Evolutionary conservation across 2,113 vertebrate species (phyloP).

Genomic region (Fregetta grallaria): DNA sequence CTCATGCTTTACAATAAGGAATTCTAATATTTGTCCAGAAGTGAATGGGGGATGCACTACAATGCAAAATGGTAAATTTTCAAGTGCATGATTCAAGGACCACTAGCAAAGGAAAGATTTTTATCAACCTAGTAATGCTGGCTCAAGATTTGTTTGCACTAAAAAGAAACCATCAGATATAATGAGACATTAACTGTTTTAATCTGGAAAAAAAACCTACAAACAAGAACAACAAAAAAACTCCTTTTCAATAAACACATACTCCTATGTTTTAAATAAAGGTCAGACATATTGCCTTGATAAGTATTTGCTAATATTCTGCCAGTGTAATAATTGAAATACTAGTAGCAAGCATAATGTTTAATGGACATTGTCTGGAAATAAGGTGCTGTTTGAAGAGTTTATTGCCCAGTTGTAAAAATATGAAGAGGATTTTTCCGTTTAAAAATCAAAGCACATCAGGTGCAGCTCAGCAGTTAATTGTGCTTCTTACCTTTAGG

Average conservation of each 20-base stretch:
- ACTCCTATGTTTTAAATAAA: background rate
- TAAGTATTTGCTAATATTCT: background rate
- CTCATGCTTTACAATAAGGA: background rate
- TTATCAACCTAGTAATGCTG: background rate
- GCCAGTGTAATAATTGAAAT: background rate
- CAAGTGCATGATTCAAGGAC: background rate
- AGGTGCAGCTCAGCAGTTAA: background rate
- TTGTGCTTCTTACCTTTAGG: slow-evolving; percentile 24
- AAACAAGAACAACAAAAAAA: background rate
- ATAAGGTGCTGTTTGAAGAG: background rate
- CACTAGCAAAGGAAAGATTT: background rate
- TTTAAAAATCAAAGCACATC: slow-evolving; percentile 34
- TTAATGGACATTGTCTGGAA: background rate
- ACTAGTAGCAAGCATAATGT: background rate
- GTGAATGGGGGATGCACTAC: background rate
- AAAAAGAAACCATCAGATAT: background rate
- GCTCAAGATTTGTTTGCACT: background rate
- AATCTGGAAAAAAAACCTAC: background rate
- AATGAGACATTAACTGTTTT: background rate
- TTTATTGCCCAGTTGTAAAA: background rate
- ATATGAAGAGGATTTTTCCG: background rate
- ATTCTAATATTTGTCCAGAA: background rate
- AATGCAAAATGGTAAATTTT: background rate
- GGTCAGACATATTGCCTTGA: background rate
- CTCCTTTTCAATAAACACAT: background rate